A percentile compares a stretch with the other conserved stretches of the same genome.
These are phyloP conservation scores for Peromyscus polionotus DNA, from an alignment of 2,113 vertebrate genomes.

Conservation along the genomic window DNA sequence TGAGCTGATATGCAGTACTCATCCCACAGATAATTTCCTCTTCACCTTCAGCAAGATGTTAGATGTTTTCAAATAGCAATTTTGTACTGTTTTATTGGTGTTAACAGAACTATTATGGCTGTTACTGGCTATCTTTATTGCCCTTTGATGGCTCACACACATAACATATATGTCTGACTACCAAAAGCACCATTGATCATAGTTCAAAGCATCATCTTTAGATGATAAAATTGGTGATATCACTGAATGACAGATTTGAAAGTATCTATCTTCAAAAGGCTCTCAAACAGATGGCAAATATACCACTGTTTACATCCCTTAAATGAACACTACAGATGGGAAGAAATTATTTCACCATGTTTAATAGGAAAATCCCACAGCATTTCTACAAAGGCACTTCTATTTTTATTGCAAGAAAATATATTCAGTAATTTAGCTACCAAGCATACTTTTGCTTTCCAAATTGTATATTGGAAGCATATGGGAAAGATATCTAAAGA, in stretches of 20 bases:
- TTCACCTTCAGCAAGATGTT: slow-evolving; percentile 73
- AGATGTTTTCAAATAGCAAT: slow-evolving; percentile 54
- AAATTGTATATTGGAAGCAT: slow-evolving; percentile 60
- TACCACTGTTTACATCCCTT: slow-evolving; percentile 81
- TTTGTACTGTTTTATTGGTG: slow-evolving; percentile 56
- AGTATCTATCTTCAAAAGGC: slow-evolving; percentile 73
- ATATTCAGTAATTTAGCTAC: slow-evolving; percentile 64
- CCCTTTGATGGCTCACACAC: slow-evolving; percentile 27
- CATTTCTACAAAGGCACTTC: slow-evolving; percentile 72
- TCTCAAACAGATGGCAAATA: slow-evolving; percentile 83
- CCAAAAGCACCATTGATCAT: slow-evolving; percentile 62
- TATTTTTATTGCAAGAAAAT: slow-evolving; percentile 78
- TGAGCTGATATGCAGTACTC: background rate
- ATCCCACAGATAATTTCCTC: slow-evolving; percentile 11
- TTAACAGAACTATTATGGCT: slow-evolving; percentile 57
- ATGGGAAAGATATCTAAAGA: slow-evolving; percentile 38
- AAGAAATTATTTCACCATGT: slow-evolving; percentile 79
- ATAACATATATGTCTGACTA: slow-evolving; percentile 14
- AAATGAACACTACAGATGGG: slow-evolving; percentile 80
- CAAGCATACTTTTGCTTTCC: slow-evolving; percentile 59
- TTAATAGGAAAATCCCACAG: slow-evolving; percentile 77
- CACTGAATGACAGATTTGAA: slow-evolving; percentile 76
- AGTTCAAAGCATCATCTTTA: slow-evolving; percentile 68
- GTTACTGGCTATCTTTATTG: slow-evolving; percentile 47
- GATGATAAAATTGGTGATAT: slow-evolving; percentile 75